These are phyloP conservation scores for Callinectes sapidus DNA, from an alignment of 2,888 invertebrate species.

Conservation along the genomic window DNA sequence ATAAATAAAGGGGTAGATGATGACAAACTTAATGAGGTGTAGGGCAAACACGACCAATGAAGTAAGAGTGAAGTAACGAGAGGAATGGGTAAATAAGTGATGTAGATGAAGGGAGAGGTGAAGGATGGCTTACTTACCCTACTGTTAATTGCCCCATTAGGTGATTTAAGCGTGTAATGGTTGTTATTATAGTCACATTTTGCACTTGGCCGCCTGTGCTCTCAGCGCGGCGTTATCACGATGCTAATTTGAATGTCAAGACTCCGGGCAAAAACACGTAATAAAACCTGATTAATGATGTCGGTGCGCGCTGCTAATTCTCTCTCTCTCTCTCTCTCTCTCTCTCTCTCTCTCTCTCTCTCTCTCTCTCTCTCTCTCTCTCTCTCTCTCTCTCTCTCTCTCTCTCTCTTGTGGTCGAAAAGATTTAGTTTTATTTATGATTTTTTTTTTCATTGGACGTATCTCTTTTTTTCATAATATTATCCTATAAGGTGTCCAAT, in stretches of 20 bases:
- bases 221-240: not conserved
- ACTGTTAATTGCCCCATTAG: conserved; percentile 9
- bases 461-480: no score
- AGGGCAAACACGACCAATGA: not conserved
- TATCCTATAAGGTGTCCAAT: no score
- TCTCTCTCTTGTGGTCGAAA: not conserved
- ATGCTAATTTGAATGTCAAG: not conserved
- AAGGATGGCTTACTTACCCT: not conserved
- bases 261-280: not conserved
- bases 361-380: conserved; percentile 10
- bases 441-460: no score
- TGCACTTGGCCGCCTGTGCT: not conserved
- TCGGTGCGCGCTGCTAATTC: not conserved
- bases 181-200: not conserved
- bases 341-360: conserved; percentile 25
- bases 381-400: not conserved
- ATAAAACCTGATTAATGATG: not conserved
- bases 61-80: not conserved
- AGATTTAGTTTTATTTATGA: no score
- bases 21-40: not conserved
- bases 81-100: no score
- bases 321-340: conserved; percentile 17
- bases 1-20: not conserved
- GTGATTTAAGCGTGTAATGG: conserved; percentile 10
- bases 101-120: not conserved